Evolutionary conservation across 2,113 vertebrate species (phyloP).

Genomic region (Chloebia gouldiae): DNA sequence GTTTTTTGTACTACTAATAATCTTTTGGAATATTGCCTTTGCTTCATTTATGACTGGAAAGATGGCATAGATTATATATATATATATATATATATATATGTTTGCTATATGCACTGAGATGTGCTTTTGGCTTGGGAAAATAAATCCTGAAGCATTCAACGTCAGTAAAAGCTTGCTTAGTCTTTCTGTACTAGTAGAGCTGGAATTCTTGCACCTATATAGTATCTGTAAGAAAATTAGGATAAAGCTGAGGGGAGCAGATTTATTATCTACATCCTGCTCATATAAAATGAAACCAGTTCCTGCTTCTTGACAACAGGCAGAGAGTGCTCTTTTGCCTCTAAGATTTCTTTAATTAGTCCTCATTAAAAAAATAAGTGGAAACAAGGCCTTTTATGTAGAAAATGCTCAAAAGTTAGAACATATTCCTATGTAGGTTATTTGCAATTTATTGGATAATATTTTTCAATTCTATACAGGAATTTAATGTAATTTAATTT

Average conservation of each 20-base stretch:
- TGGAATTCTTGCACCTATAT: background rate
- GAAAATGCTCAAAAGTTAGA: background rate
- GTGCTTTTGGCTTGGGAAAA: background rate
- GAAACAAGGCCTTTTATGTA: background rate
- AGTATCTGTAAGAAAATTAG: background rate
- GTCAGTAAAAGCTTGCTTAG: background rate
- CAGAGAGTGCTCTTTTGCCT: background rate
- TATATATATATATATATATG: background rate
- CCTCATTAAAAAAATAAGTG: background rate
- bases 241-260: background rate
- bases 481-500: background rate
- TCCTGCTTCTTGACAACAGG: background rate
- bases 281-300: background rate
- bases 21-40: background rate
- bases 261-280: background rate
- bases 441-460: background rate
- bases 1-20: background rate
- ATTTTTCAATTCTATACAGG: background rate
- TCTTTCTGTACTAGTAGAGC: background rate
- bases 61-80: background rate
- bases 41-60: conserved; percentile 8
- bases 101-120: background rate
- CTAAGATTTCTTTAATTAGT: background rate
- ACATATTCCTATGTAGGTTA: background rate
- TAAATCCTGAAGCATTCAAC: background rate